A percentile compares a stretch with the other conserved stretches of the same genome.
Evolutionary conservation across 2,888 invertebrate species (phyloP).

Genomic region (Tachystola acroxantha): DNA sequence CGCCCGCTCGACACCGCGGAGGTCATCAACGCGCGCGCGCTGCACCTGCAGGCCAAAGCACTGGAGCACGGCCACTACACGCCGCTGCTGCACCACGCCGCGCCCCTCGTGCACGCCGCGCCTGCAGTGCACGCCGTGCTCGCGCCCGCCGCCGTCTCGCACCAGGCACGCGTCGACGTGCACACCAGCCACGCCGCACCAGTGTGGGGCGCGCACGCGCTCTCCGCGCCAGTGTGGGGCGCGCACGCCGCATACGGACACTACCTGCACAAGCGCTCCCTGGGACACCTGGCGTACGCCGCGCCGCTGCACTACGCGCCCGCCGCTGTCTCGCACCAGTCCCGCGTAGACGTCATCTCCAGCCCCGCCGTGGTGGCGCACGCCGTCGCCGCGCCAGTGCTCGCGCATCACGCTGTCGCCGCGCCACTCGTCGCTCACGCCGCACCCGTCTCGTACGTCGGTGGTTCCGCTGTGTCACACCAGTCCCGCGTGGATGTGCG

Average conservation of each 20-base stretch:
- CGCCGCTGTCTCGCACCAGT: constrained; percentile 43
- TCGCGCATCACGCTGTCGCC: constrained; percentile 21
- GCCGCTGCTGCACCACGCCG: constrained; percentile 14
- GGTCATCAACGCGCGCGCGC: constrained; percentile 64
- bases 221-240: constrained; percentile 23
- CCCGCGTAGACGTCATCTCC: constrained; percentile 51
- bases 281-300: constrained; percentile 19
- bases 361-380: constrained; percentile 36
- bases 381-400: constrained; percentile 20
- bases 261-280: constrained; percentile 39
- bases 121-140: constrained; percentile 1
- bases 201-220: constrained; percentile 21
- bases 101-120: constrained; percentile 12
- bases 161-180: constrained; percentile 46
- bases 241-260: constrained; percentile 35
- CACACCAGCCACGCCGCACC: constrained; percentile 39
- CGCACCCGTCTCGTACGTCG: constrained; percentile 30
- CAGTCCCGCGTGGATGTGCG: constrained; percentile 67
- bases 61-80: constrained; percentile 2
- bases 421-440: constrained; percentile 18
- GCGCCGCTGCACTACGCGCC: constrained; percentile 25
- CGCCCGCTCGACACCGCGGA: constrained; percentile 71
- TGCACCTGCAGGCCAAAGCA: constrained; percentile 43
- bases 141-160: constrained; percentile 27
- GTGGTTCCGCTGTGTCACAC: constrained; percentile 67